Evolutionary conservation across 1,140 invertebrate genomes (phyloP), one percentile per base, ranked within the genome.

Genomic region (Drosophila nikananu): DNA sequence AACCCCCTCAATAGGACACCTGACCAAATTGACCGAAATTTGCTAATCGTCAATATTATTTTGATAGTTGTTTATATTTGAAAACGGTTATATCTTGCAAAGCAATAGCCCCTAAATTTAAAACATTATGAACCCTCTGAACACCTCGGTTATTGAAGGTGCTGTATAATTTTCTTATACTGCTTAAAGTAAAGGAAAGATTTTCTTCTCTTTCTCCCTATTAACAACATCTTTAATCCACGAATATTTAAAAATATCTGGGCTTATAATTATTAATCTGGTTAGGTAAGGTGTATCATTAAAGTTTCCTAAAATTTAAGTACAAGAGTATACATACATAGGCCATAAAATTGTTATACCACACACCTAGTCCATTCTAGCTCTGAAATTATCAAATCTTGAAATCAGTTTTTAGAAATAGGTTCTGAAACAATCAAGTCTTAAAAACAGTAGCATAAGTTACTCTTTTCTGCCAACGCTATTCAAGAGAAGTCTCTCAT

Each of bases 1-100:
- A 10, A 72, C 66, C 30, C 37, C 65, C 49, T 19, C 41, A 70
- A 66, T 10, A 30, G 13, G 63, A 42, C 62, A 67, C 54, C 59
- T 74, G 74, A 39, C 41, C 13, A 37, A 55, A 41, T 54, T 15
- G 9, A 15, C 41, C n/a, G 12, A n/a, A 61, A 61, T 73, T 48
- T 17, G 49, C 51, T 0, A 23, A 39, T 3, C 2, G 21, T 23
- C 21, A 73, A 58, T 64, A 59, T 60, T 32, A 21, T 12, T 32
- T 32, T 32, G 10, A 32, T 32, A 32, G 9, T 12, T 32, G 32
- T 5, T 12, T 32, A 12, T 0, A 12, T 32, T 32, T 32, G 10
- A 32, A 12, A 12, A 32, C 2, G 2, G 32, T 5, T 32, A 32
- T 39, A 39, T 37, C 10, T 49, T 25, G 5, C 13, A 32, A 13